These are phyloP conservation scores for Lerista edwardsae DNA, from an alignment of 2,797 vertebrate genomes.

Conservation along the genomic window DNA sequence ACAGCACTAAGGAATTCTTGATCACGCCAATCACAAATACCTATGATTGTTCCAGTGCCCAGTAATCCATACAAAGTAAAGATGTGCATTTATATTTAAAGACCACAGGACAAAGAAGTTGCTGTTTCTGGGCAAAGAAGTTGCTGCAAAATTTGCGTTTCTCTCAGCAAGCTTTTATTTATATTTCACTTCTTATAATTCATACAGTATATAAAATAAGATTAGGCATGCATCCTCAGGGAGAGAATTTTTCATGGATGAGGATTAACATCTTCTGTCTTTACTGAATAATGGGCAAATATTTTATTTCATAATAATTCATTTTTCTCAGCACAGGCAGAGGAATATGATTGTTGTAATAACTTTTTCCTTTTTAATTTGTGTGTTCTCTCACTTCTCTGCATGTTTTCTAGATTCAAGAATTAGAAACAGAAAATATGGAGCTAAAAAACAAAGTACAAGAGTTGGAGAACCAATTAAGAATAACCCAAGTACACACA, in stretches of 20 bases:
- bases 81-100: not conserved
- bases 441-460: slow-evolving; percentile 95
- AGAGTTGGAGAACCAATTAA: slow-evolving; percentile 91
- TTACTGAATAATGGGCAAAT: not conserved
- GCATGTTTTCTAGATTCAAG: slow-evolving; percentile 89
- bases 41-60: not conserved
- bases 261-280: not conserved
- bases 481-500: slow-evolving; percentile 81
- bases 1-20: not conserved
- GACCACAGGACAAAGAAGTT: not conserved
- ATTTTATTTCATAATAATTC: not conserved
- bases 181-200: not conserved
- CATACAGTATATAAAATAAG: not conserved
- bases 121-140: not conserved
- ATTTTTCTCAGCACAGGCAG: not conserved
- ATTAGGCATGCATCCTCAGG: not conserved
- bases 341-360: not conserved
- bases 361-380: not conserved
- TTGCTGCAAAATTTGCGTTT: not conserved
- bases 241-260: not conserved
- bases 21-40: not conserved
- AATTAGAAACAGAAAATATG: slow-evolving; percentile 94
- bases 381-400: slow-evolving; percentile 4
- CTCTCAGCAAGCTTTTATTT: not conserved
- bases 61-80: not conserved